phyloP scores from a whole-genome alignment of 2,113 vertebrate genomes.

The Pseudorhombus dupliciocellatus region DNA sequence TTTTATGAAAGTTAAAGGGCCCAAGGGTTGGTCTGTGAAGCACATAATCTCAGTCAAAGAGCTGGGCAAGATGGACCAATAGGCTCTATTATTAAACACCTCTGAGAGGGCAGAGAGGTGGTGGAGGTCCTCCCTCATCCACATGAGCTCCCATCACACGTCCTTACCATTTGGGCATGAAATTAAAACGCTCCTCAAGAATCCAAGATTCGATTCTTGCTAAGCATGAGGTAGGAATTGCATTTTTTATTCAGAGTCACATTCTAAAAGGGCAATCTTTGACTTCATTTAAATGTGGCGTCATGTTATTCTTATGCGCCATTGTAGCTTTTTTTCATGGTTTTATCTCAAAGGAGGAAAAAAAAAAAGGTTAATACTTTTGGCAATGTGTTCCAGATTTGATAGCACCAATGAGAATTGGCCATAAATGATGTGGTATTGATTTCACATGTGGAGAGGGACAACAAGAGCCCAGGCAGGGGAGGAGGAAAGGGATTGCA shows the following conservation, averaged over 20 bases:
- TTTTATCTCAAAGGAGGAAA: slow-evolving; percentile 58
- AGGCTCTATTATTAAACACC: slow-evolving; percentile 83
- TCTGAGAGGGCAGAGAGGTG: slow-evolving; percentile 62
- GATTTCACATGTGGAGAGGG: slow-evolving; percentile 79
- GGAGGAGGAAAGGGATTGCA: slow-evolving; percentile 48
- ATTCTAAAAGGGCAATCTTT: slow-evolving; percentile 18
- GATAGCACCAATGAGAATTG: slow-evolving; percentile 75
- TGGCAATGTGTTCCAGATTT: slow-evolving; percentile 75
- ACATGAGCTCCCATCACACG: slow-evolving; percentile 62
- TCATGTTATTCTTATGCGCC: slow-evolving; percentile 35
- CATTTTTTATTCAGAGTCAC: slow-evolving; percentile 30
- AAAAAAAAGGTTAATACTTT: slow-evolving; percentile 65
- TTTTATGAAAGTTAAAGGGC: slow-evolving; percentile 78
- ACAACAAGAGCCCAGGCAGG: slow-evolving; percentile 48
- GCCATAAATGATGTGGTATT: slow-evolving; percentile 77
- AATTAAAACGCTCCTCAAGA: slow-evolving; percentile 65
- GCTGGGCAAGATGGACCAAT: slow-evolving; percentile 72
- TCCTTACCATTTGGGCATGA: slow-evolving; percentile 72
- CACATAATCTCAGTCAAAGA: slow-evolving; percentile 73
- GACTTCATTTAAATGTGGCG: slow-evolving; percentile 48
- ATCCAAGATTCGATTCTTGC: slow-evolving; percentile 35
- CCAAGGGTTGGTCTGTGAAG: slow-evolving; percentile 75
- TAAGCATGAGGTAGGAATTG: slow-evolving; percentile 14
- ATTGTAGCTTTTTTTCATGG: slow-evolving; percentile 41
- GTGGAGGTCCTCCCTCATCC: slow-evolving; percentile 60